These are phyloP conservation scores for Phengaris arion DNA, from an alignment of 2,888 invertebrate species.

Conservation along the genomic window DNA sequence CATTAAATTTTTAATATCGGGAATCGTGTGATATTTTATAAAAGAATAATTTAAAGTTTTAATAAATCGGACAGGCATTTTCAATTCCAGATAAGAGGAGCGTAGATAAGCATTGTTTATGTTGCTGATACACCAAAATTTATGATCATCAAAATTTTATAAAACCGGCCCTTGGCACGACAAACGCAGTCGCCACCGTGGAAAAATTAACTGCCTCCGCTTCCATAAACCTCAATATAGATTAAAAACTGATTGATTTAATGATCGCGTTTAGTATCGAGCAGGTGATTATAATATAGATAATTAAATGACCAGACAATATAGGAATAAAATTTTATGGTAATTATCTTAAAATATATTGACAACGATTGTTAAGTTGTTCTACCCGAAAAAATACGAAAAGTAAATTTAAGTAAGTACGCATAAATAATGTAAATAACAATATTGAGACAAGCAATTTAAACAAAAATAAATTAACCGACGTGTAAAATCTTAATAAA, in stretches of 20 bases:
- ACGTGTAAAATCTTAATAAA: neutral
- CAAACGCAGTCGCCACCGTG: conserved; percentile 45
- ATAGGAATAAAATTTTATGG: neutral
- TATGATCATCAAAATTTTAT: conserved; percentile 65
- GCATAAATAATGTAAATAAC: neutral
- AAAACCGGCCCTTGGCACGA: conserved; percentile 62
- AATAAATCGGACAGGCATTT: conserved; percentile 44
- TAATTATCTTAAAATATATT: neutral
- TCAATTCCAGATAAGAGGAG: conserved; percentile 57
- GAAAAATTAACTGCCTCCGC: conserved; percentile 41
- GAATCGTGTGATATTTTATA: neutral
- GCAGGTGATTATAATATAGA: conserved; percentile 38
- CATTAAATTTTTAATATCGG: neutral
- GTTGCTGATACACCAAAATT: conserved; percentile 58
- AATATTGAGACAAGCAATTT: conserved; percentile 32
- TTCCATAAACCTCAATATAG: conserved; percentile 18
- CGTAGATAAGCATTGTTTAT: conserved; percentile 68
- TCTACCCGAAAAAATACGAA: neutral
- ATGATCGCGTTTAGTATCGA: conserved; percentile 16
- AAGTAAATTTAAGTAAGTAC: neutral
- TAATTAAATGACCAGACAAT: conserved; percentile 41
- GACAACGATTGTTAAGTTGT: neutral
- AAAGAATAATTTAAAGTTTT: conserved; percentile 32
- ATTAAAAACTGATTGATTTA: conserved; percentile 55
- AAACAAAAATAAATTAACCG: neutral